Evolutionary conservation across 2,888 invertebrate species (phyloP).

Genomic region (Branchellion lobata): DNA sequence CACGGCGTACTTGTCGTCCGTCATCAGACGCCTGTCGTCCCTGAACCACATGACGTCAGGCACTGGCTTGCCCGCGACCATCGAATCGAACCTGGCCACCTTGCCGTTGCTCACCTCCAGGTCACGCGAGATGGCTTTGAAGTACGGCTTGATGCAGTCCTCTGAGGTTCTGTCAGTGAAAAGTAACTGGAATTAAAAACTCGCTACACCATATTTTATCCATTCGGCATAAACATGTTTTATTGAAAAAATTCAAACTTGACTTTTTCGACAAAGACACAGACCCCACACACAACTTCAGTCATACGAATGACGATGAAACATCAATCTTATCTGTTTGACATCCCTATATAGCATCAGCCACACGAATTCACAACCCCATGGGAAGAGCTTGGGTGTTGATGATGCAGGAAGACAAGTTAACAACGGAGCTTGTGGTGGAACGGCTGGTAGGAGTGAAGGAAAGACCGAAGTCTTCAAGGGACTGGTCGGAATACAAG

Average conservation of each 20-base stretch:
- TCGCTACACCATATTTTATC: too few species aligned
- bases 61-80: slow-evolving; percentile 60
- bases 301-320: too few species aligned
- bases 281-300: too few species aligned
- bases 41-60: slow-evolving; percentile 77
- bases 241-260: too few species aligned
- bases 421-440: background rate
- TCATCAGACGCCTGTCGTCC: slow-evolving; percentile 71
- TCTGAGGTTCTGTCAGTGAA: slow-evolving; percentile 56
- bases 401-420: background rate
- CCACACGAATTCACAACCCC: too few species aligned
- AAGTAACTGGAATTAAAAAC: too few species aligned
- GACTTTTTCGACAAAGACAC: too few species aligned
- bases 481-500: slow-evolving; percentile 6
- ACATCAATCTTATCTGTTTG: too few species aligned
- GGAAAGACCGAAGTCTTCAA: slow-evolving; percentile 20
- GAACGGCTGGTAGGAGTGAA: background rate
- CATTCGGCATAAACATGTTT: too few species aligned
- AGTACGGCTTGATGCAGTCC: slow-evolving; percentile 58
- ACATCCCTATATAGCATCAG: too few species aligned
- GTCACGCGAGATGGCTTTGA: slow-evolving; percentile 59
- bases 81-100: slow-evolving; percentile 61
- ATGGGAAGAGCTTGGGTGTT: background rate
- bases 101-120: slow-evolving; percentile 65
- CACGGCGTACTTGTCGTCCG: slow-evolving; percentile 72